Conservation (phyloP, 2,113 vertebrate genomes). For the Castor canadensis region DNA sequence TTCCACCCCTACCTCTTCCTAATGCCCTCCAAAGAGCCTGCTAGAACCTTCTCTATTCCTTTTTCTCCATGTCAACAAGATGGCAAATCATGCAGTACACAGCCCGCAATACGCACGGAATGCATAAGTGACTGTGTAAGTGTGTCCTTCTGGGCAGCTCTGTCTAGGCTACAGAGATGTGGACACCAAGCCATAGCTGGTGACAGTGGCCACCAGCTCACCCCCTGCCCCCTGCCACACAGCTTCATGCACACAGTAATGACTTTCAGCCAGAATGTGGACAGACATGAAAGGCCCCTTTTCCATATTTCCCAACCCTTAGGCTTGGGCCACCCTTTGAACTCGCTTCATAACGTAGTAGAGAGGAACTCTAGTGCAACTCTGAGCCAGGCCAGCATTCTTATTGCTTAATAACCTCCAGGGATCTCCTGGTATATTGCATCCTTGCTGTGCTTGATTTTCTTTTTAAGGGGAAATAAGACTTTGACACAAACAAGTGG, state of each 20-base stretch:
- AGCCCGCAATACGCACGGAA: too few species aligned
- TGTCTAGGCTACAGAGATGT: neutral
- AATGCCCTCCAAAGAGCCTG: neutral
- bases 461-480: neutral
- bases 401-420: neutral
- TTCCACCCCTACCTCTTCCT: fast-evolving
- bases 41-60: neutral
- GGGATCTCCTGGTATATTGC: neutral
- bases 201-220: neutral
- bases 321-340: neutral
- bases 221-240: neutral
- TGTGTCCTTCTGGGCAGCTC: neutral
- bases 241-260: neutral
- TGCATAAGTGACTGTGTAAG: neutral
- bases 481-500: neutral
- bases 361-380: neutral
- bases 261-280: neutral
- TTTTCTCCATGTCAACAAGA: neutral
- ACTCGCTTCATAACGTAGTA: neutral
- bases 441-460: neutral
- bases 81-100: fast-evolving
- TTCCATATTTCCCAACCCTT: neutral
- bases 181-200: neutral
- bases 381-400: neutral
- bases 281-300: neutral